Conservation (phyloP, 2,888 invertebrate species). For the Diadegma fenestrale region DNA sequence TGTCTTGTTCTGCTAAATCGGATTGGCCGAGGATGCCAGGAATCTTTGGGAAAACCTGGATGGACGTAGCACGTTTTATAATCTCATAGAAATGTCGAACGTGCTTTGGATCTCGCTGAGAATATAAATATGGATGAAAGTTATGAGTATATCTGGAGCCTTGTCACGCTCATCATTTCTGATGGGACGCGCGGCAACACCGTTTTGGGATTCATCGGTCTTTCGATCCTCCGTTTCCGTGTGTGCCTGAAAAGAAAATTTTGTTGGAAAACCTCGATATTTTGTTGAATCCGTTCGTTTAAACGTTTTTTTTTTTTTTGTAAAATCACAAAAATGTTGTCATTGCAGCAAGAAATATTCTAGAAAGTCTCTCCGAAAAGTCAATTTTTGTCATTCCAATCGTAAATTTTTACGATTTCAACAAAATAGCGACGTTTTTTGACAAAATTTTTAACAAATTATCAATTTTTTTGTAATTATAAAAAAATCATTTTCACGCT, state of each 20-base stretch:
- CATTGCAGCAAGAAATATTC: too few species aligned
- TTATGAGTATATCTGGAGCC: not conserved
- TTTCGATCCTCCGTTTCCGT: not conserved
- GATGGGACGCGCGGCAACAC: not conserved
- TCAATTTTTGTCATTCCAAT: too few species aligned
- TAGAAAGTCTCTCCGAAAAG: too few species aligned
- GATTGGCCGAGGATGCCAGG: not conserved
- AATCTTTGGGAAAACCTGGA: conserved; percentile 1
- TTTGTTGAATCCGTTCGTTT: too few species aligned
- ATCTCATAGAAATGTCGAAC: not conserved
- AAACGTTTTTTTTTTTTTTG: too few species aligned
- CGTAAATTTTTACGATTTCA: too few species aligned
- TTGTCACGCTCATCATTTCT: conserved; percentile 2
- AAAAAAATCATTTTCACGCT: not conserved
- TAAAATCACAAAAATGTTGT: too few species aligned
- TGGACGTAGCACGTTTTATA: not conserved
- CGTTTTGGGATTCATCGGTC: not conserved
- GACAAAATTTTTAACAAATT: too few species aligned
- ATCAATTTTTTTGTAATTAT: not conserved
- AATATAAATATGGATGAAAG: conserved; percentile 5
- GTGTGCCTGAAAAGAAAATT: too few species aligned
- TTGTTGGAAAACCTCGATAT: too few species aligned
- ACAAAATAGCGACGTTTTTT: too few species aligned
- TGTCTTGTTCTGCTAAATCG: conserved; percentile 1
- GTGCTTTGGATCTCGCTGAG: not conserved